Conservation (phyloP, 2,797 vertebrate genomes). For the Pelodytes ibericus region DNA sequence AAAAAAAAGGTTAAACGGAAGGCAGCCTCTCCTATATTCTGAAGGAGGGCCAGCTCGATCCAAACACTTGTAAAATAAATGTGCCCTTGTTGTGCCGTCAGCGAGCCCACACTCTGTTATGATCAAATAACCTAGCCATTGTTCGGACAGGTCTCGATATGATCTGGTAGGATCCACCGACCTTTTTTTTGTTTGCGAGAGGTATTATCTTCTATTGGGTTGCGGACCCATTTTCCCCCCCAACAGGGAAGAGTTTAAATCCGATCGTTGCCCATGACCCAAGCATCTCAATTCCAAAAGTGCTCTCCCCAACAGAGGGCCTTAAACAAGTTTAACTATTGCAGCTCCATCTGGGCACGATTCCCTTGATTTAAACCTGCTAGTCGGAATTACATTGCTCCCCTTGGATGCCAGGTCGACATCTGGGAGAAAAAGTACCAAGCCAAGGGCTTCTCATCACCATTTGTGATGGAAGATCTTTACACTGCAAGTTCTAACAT, state of each 20-base stretch:
- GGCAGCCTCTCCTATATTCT: slow-evolving; percentile 73
- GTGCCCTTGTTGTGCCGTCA: slow-evolving; percentile 62
- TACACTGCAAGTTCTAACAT: no score
- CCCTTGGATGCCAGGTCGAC: no score
- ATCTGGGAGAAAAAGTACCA: no score
- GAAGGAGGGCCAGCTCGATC: slow-evolving; percentile 70
- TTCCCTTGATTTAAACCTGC: no score
- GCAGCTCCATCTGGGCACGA: no score
- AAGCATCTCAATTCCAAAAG: neutral
- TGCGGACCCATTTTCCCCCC: slow-evolving; percentile 45
- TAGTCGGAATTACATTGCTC: no score
- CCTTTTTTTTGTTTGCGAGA: neutral
- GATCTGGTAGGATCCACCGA: slow-evolving; percentile 14
- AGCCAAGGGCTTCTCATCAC: no score
- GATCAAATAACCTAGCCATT: slow-evolving; percentile 25
- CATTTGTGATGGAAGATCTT: no score
- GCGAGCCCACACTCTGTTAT: slow-evolving; percentile 56
- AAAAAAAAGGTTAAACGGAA: slow-evolving; percentile 88
- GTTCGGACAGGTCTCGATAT: slow-evolving; percentile 12
- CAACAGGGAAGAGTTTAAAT: neutral
- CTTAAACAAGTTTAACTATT: no score
- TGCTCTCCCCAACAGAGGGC: neutral
- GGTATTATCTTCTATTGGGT: neutral
- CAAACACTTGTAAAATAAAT: slow-evolving; percentile 73
- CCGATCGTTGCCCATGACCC: neutral